A percentile compares a stretch with the other conserved stretches of the same genome.
phyloP scores from a whole-genome alignment of 2,797 vertebrate genomes.

The Eutrigla gurnardus region DNA sequence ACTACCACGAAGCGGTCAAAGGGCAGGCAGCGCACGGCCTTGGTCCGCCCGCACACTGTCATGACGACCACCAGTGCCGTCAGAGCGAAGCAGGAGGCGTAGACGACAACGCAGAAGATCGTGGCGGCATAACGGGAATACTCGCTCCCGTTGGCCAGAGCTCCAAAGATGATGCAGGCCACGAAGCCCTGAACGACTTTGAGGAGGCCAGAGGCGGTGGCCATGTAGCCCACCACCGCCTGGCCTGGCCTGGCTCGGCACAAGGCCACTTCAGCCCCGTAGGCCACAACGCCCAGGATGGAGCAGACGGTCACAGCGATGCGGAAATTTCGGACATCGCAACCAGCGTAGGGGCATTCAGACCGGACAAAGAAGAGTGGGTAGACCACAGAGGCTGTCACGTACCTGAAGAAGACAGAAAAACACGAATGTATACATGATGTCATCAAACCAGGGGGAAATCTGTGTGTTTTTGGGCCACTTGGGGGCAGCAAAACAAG shows the following conservation, averaged over 20 bases:
- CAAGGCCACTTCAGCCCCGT: slow-evolving; percentile 87
- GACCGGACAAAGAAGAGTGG: slow-evolving; percentile 88
- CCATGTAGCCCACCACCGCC: slow-evolving; percentile 90
- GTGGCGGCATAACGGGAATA: slow-evolving; percentile 85
- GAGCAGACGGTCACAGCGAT: slow-evolving; percentile 91
- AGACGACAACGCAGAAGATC: slow-evolving; percentile 92
- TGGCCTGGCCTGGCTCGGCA: slow-evolving; percentile 89
- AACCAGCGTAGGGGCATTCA: slow-evolving; percentile 87
- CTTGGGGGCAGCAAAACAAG: not conserved
- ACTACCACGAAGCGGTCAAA: slow-evolving; percentile 90
- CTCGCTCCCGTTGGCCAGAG: slow-evolving; percentile 87
- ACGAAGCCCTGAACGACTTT: slow-evolving; percentile 94
- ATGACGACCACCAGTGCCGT: slow-evolving; percentile 85
- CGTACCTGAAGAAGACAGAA: slow-evolving; percentile 64
- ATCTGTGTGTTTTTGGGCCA: not conserved
- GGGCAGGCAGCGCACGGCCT: slow-evolving; percentile 83
- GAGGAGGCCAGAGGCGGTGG: slow-evolving; percentile 90
- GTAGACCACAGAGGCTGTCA: slow-evolving; percentile 90
- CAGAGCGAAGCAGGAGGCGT: slow-evolving; percentile 88
- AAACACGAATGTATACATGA: not conserved
- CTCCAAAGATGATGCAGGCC: slow-evolving; percentile 92
- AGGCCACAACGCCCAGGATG: slow-evolving; percentile 84
- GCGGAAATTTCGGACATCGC: slow-evolving; percentile 88
- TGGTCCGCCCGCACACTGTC: slow-evolving; percentile 86
- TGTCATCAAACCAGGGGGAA: not conserved